Base-by-base conservation (phyloP, 2,113 vertebrate species). In the Eretmochelys imbricata region DNA sequence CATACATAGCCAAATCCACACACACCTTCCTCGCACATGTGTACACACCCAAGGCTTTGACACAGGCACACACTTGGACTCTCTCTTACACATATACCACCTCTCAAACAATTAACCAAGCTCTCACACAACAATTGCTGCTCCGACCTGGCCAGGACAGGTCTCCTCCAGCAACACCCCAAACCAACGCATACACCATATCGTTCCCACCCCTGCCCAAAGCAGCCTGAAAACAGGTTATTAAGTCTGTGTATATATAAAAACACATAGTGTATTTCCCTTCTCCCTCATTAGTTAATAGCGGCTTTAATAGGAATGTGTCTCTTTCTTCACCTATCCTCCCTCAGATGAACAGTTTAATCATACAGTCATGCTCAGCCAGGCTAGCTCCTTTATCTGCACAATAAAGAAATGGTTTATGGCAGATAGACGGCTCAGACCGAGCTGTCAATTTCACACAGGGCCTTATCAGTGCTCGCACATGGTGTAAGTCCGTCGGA, bases 401-500 rank as follows among this genome's bases (percentile, higher is more conserved):
- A 81, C 95, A 91, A 85, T 94, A 93, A 97, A 96, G 96, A 84
- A 93, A 72, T 59, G 96, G 84, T 94, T 95, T 89, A n/a, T 76
- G 87, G 96, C 92, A 91, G 91, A 88, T 57, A 92, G 94, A 89
- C 1, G 82, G 88, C 84, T 89, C 65, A 46, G 95, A 55, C 95
- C 0, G 1, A 62, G 93, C 98, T 97, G 97, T 85, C 98, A 96
- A 59, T 97, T 98, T 97, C 97, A 97, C 97, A 93, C 88, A 4
- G 87, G 89, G 72, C 94, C 95, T 98, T 98, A 98, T 98, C 98
- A 97, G 97, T 0, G 0, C 94, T 96, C 90, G 46, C 97, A 97
- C 91, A 94, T 49, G 57, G 22, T 96, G 95, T 90, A 96, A 95
- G 91, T 95, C 96, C 89, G 46, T 95, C 76, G 88, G 93, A 95